Percentiles rank a stretch among this genome's conserved stretches.
Evolutionary conservation across 2,113 vertebrate species (phyloP).

Genomic region (Anguilla rostrata): DNA sequence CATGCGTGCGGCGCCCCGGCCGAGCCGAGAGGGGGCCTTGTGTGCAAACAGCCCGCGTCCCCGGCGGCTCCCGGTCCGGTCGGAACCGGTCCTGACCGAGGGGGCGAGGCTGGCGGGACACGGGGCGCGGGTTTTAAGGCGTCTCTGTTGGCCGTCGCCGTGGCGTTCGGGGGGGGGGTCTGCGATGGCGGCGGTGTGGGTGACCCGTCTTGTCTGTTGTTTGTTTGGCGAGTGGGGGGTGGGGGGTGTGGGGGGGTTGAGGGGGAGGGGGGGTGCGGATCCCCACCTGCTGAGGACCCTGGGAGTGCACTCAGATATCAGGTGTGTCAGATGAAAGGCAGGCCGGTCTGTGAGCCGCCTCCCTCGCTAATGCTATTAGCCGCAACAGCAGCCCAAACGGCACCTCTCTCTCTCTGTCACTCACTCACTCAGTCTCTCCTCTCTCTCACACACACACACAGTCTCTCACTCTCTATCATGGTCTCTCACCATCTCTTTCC

Average conservation of each 20-base stretch:
- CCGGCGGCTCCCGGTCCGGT: not conserved
- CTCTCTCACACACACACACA: not conserved
- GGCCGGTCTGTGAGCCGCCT: slow-evolving; percentile 22
- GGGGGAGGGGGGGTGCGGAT: not conserved
- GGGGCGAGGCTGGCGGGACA: not conserved
- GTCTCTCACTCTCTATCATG: too few relatives aligned
- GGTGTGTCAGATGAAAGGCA: slow-evolving; percentile 19
- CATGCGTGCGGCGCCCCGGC: too few relatives aligned
- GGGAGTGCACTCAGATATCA: not conserved
- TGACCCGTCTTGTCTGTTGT: not conserved
- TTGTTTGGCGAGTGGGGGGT: not conserved
- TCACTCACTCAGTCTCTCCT: not conserved
- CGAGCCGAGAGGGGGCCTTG: not conserved
- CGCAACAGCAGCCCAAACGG: not conserved
- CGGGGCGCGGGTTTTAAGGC: not conserved
- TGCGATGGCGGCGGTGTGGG: not conserved
- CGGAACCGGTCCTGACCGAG: not conserved
- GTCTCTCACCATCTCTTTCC: too few relatives aligned
- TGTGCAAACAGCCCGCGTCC: not conserved
- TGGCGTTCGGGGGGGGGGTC: not conserved
- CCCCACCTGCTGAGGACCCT: not conserved
- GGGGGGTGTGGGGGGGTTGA: not conserved
- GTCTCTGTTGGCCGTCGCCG: not conserved
- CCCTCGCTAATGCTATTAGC: slow-evolving; percentile 54
- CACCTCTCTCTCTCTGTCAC: not conserved